Evolutionary conservation across 1,140 invertebrate species (phyloP).

Genomic region (Ips nitidus): DNA sequence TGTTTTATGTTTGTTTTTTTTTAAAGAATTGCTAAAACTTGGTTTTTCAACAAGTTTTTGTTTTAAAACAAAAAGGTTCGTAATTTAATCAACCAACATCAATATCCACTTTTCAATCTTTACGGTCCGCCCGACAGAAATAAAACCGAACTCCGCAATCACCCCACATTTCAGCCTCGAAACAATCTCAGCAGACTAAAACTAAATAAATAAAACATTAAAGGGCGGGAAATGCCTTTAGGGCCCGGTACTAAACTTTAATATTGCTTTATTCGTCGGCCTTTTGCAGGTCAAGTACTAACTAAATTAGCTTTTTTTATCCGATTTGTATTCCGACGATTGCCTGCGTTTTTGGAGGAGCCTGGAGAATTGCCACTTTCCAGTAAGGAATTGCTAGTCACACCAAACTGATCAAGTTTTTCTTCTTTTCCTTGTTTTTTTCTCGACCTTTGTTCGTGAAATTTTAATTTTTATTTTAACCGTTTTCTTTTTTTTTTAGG

Average conservation of each 20-base stretch:
- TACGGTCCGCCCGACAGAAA: no score
- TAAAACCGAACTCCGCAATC: no score
- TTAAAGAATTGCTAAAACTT: no score
- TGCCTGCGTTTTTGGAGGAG: slow-evolving; percentile 44
- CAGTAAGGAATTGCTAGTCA: slow-evolving; percentile 42
- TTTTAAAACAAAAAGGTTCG: no score
- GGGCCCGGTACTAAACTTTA: slow-evolving; percentile 50
- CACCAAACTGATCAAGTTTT: background rate
- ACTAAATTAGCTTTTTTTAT: slow-evolving; percentile 50
- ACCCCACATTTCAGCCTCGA: no score
- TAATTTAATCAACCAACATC: no score
- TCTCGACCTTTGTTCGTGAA: slow-evolving; percentile 26
- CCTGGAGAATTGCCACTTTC: slow-evolving; percentile 44
- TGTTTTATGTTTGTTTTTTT: no score
- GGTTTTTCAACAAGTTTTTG: no score
- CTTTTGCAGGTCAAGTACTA: slow-evolving; percentile 51
- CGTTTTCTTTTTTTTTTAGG: slow-evolving; percentile 11
- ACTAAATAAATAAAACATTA: slow-evolving; percentile 15
- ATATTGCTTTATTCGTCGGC: slow-evolving; percentile 53
- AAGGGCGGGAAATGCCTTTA: slow-evolving; percentile 16
- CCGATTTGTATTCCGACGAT: slow-evolving; percentile 53
- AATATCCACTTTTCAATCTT: no score
- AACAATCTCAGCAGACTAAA: no score
- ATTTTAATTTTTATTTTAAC: slow-evolving; percentile 29
- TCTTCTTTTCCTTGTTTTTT: slow-evolving; percentile 20